Base-by-base conservation (phyloP, 2,113 vertebrate genomes). In the Perca flavescens region DNA sequence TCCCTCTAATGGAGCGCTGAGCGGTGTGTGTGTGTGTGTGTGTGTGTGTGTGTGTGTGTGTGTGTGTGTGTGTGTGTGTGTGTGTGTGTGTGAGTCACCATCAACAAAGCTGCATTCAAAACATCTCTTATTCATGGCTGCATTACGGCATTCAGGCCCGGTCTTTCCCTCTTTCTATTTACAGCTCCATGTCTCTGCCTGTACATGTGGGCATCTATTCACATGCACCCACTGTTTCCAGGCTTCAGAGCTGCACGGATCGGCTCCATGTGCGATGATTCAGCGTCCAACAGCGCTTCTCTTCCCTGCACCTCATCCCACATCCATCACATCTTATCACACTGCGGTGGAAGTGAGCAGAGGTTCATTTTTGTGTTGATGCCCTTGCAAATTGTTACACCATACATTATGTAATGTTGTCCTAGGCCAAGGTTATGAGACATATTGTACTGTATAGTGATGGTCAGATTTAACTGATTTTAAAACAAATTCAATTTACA, bases 1-100 rank as follows among this genome's bases (percentile, higher is more conserved):
- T 75, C 83, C 83, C 77, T 89, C 87, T 93, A 92, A 93, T 94
- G 93, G 90, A 91, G 88, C 17, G 72, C 73, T 82, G 69, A 77
- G 74, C 65, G 43, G 22, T 52, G 58, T 66, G 46, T 80, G 66
- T 43, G 36, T 57, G 54, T 71, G 58, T 34, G 74, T 50, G 74
- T 15, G 71, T 49, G 61, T 70, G 75, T 15, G 71, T 54, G 61
- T 67, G 75, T 47, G 21, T 52, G 58, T 66, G 46, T 79, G 66
- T 43, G 72, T 46, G 69, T 74, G 75, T 60, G 75, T 63, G 78
- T 62, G 71, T 77, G 61, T 73, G 63, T 63, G 65, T 56, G 62
- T 77, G 36, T 40, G 36, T 57, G 60, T 71, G 64, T 25, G 74
- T 50, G 74, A 9, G 71, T 49, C 28, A 28, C 28, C 28, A 28